A percentile compares a stretch with the other conserved stretches of the same genome.
Evolutionary conservation across 2,113 vertebrate genomes (phyloP).

Genomic region (Bos javanicus): DNA sequence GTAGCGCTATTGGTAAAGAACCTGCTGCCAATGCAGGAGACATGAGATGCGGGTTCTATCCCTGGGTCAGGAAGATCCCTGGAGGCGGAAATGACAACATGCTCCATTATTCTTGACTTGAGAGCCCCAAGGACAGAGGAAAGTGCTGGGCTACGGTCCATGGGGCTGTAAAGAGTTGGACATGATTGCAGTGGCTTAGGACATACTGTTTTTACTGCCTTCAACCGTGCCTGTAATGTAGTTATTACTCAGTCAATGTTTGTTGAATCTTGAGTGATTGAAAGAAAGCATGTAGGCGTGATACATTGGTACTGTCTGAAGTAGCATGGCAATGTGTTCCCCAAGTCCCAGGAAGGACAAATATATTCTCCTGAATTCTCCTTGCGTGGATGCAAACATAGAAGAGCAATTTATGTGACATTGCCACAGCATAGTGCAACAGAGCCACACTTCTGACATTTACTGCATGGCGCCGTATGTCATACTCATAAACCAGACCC

Average conservation of each 20-base stretch:
- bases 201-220: background rate
- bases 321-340: background rate
- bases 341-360: background rate
- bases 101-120: background rate
- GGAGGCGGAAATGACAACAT: background rate
- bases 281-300: background rate
- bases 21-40: background rate
- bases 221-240: background rate
- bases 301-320: background rate
- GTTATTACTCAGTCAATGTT: background rate
- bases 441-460: too few species aligned
- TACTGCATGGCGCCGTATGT: background rate
- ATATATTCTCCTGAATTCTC: background rate
- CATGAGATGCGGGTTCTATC: accelerated
- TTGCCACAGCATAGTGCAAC: background rate
- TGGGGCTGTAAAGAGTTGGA: background rate
- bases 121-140: background rate
- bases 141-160: background rate
- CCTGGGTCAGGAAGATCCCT: background rate
- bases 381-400: background rate
- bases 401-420: background rate
- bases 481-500: background rate
- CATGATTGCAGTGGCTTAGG: background rate
- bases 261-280: background rate
- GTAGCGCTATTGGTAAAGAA: accelerated